Evolutionary conservation across 2,113 vertebrate genomes (phyloP), one percentile per base, ranked within the genome.

Genomic region (Nibea albiflora): DNA sequence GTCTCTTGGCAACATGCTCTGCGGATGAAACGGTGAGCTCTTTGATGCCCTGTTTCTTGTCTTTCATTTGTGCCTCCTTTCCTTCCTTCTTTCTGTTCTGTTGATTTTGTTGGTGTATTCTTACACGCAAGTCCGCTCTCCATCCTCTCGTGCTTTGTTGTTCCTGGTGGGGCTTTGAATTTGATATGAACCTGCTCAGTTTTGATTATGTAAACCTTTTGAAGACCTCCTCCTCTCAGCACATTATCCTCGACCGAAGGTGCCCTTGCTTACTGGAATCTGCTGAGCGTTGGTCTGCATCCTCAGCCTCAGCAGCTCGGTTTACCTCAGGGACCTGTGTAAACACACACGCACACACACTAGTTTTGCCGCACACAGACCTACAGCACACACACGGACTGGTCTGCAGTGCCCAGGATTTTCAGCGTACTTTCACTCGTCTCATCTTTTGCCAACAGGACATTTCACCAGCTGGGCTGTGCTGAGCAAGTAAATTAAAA

Each of bases 1-100:
- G 91, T 76, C 93, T 99, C 46, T 89, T 99, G 94, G 97, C 95
- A 19, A 98, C 98, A 0, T 96, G 96, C 87, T 99, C 98, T 1
- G 93, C 87, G 0, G 98, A 99, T 68, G 93, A 95, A 89, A 96
- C 3, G 71, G 98, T 99, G 92, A 96, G 96, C 31, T 75, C 35
- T 70, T 70, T 8, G 15, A 20, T 39, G 22, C 44, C 24, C 6
- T 58, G 11, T 20, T 47, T 47, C 49, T 39, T 46, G 5, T 63
- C 26, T 14, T 49, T 54, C 14, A 20, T 69, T 11, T 31, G 6
- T 28, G 4, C 54, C 28, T 26, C 24, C 24, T 26, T 5, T 35
- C 2, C 35, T 44, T 16, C 1, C 1, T 56, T 31, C 58, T 28
- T 63, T 14, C 35, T 39, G 58, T 24, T 63, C 11, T 28, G 46